phyloP scores from a whole-genome alignment of 2,797 vertebrate genomes.

The Chelidonichthys spinosus region DNA sequence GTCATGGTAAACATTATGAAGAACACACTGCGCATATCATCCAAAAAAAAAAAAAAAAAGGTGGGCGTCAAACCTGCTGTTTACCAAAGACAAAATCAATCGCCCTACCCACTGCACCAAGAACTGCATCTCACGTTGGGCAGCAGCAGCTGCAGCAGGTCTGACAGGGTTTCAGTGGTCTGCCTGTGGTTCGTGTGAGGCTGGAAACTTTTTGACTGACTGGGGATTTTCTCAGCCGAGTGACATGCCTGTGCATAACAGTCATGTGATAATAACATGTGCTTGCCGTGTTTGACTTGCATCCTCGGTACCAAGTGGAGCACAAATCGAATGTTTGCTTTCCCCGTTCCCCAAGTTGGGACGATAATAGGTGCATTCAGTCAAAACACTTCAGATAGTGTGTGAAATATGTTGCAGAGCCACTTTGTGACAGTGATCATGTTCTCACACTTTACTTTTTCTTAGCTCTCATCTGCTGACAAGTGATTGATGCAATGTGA shows the following conservation, averaged over 20 bases:
- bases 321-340: neutral
- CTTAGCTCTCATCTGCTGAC: constrained; percentile 12
- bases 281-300: neutral
- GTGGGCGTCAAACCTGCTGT: constrained; percentile 70
- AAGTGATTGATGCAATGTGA: constrained; percentile 1
- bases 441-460: neutral
- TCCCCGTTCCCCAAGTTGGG: neutral
- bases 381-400: neutral
- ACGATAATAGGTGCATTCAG: neutral
- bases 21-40: constrained; percentile 67
- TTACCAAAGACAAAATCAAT: constrained; percentile 70
- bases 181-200: constrained; percentile 12
- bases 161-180: neutral
- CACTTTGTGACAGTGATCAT: neutral
- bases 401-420: neutral
- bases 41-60: constrained; percentile 4
- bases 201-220: constrained; percentile 34
- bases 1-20: constrained; percentile 25
- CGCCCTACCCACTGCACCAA: constrained; percentile 64
- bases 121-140: constrained; percentile 49
- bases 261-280: neutral
- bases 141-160: constrained; percentile 40
- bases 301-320: neutral
- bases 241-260: neutral
- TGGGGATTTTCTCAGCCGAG: constrained; percentile 10